Conservation (phyloP, 2,113 vertebrate genomes). For the Mus spicilegus region DNA sequence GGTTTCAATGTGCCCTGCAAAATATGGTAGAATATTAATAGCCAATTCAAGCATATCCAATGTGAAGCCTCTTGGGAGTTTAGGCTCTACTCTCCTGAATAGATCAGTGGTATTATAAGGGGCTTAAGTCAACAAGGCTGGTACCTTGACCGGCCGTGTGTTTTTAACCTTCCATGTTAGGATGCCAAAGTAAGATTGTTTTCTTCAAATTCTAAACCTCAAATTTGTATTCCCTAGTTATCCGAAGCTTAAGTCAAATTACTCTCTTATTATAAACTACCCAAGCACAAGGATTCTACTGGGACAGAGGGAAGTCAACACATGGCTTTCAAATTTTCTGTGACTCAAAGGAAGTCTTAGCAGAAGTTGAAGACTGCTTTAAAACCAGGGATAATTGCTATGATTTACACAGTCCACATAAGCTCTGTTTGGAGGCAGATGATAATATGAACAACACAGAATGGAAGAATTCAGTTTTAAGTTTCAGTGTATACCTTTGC, state of each 20-base stretch:
- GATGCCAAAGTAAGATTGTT: neutral
- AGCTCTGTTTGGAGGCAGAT: neutral
- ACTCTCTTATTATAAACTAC: neutral
- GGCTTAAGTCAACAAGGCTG: neutral
- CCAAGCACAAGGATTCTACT: no score
- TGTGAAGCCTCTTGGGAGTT: no score
- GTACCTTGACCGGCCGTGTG: neutral
- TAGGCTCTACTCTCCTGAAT: no score
- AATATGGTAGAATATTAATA: neutral
- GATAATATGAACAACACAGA: neutral
- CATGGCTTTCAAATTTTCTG: neutral
- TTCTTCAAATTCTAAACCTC: neutral
- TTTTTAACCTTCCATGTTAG: neutral
- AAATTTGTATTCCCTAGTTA: neutral
- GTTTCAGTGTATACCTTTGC: neutral
- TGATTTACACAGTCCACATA: constrained; percentile 31
- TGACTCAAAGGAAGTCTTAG: neutral
- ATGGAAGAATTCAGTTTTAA: neutral
- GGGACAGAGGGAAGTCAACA: neutral
- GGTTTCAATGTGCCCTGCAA: neutral
- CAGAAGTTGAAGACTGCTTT: neutral
- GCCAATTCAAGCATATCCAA: neutral
- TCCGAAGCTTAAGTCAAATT: neutral
- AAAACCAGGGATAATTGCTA: neutral
- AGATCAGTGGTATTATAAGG: neutral